Evolutionary conservation across 2,113 vertebrate genomes (phyloP).

Genomic region (Hassar affinis): DNA sequence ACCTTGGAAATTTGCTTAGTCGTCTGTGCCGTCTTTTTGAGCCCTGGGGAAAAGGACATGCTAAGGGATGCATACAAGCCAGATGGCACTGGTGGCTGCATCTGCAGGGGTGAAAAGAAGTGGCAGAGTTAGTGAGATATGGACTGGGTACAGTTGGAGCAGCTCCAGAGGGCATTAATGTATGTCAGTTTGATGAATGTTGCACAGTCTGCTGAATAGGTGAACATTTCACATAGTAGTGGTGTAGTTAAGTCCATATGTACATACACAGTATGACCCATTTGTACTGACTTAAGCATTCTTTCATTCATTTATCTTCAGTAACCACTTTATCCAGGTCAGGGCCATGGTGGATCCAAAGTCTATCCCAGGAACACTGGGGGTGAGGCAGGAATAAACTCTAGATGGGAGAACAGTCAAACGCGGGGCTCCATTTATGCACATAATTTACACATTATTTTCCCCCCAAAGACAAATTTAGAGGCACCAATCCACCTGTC

Average conservation of each 20-base stretch:
- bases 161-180: constrained; percentile 39
- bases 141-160: constrained; percentile 31
- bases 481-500: background rate
- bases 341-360: background rate
- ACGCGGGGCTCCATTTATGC: background rate
- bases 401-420: background rate
- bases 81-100: constrained; percentile 14
- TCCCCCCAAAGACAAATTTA: background rate
- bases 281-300: background rate
- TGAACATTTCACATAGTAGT: background rate
- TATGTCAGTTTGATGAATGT: constrained; percentile 46
- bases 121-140: constrained; percentile 26
- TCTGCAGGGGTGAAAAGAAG: constrained; percentile 13
- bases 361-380: background rate
- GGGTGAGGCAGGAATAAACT: background rate
- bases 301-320: background rate
- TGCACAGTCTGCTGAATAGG: constrained; percentile 17
- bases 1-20: constrained; percentile 42
- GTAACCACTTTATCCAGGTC: constrained; percentile 2
- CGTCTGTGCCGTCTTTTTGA: constrained; percentile 8
- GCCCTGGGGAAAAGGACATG: background rate
- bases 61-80: constrained; percentile 20
- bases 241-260: background rate
- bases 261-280: constrained; percentile 8
- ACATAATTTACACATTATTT: background rate